Base-by-base conservation (phyloP, 2,888 invertebrate genomes). In the Liposcelis brunnea region DNA sequence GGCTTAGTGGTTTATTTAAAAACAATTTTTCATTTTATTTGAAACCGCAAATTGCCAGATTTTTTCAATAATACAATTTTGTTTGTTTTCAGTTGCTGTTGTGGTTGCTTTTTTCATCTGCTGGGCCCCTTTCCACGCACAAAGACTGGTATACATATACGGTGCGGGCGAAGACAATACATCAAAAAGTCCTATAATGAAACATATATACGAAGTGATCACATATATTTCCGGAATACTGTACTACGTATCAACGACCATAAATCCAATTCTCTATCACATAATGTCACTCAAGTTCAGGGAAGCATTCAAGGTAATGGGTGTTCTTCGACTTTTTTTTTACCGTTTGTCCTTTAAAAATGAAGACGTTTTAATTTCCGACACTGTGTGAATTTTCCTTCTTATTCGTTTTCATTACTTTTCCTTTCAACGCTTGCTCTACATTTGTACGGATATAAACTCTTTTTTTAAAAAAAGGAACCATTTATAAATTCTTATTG, bases 281-380 rank as follows among this genome's bases (percentile, higher is more conserved):
- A 82, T 90, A 46, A 89, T 94, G 90, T 91, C 90, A 8, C 78
- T 86, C 61, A 91, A 91, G 62, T 94, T 93, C 61, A 72, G 91
- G 38, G 82, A 82, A 52, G 93, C 93, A 38, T 93, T 93, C 65
- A 86, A 83, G 79, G 89, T 87, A 66, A 67, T 67, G 61, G 54
- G 52, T 44, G 26, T 26, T 26, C 26, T 26, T 26, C 4, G 8
- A 26, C 26, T 26, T 26, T 6, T 8, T 26, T n/a, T n/a, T n/a
- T n/a, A n/a, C 26, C 4, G 26, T 26, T 26, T 6, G 4, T 26
- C 4, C 5, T 6, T 8, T 53, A 52, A 49, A 58, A 55, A 56
- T 55, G 54, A 54, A 61, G 62, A 56, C 57, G 49, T 37, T 45
- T 45, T 42, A 21, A 14, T 19, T 16, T 32, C 45, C 15, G 36